Conservation (phyloP, 2,888 invertebrate genomes). For the Drosophila stalkeri region DNA sequence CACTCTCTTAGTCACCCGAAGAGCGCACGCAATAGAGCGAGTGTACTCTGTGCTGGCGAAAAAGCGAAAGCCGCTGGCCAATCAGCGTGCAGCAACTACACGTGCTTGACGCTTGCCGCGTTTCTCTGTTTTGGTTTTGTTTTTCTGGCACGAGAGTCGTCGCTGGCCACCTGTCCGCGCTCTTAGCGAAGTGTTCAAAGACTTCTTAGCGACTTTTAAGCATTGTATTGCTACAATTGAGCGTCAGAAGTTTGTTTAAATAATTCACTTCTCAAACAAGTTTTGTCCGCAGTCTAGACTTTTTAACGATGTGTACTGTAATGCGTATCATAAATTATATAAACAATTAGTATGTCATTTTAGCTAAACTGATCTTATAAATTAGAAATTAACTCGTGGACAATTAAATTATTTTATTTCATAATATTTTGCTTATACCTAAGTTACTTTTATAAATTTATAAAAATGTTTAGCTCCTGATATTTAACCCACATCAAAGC, state of each 20-base stretch:
- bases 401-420: neutral
- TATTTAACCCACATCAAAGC: constrained; percentile 29
- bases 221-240: constrained; percentile 22
- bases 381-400: neutral
- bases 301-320: constrained; percentile 1
- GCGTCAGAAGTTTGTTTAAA: constrained; percentile 24
- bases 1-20: constrained; percentile 32
- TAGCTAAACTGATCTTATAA: neutral
- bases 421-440: neutral
- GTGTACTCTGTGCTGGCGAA: constrained; percentile 54
- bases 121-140: constrained; percentile 76
- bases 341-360: constrained; percentile 15
- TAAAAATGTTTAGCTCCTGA: neutral
- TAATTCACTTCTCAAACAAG: constrained; percentile 21
- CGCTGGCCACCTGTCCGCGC: constrained; percentile 13
- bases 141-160: constrained; percentile 17
- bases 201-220: constrained; percentile 22
- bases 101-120: constrained; percentile 61
- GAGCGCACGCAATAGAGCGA: constrained; percentile 32
- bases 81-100: constrained; percentile 62
- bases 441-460: neutral
- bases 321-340: constrained; percentile 14
- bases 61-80: constrained; percentile 76
- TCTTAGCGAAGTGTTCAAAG: constrained; percentile 17
- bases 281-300: constrained; percentile 12